phyloP scores from a whole-genome alignment of 2,888 invertebrate genomes.

The Crioceris asparagi region DNA sequence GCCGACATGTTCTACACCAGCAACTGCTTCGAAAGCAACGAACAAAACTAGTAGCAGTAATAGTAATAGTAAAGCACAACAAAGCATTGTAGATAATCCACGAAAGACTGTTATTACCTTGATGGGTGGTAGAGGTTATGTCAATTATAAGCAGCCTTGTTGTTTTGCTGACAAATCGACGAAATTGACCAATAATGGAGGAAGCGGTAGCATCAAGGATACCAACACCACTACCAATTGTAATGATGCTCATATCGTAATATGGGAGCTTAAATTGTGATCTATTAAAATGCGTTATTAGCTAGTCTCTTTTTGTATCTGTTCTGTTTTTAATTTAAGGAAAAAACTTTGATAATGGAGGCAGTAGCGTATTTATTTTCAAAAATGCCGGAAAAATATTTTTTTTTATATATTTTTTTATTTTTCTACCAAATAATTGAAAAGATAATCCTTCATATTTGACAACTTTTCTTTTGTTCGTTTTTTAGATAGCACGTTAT shows the following conservation, averaged over 20 bases:
- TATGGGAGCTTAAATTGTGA: conserved; percentile 83
- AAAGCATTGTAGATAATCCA: conserved; percentile 32
- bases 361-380: no score
- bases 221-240: conserved; percentile 67
- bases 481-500: no score
- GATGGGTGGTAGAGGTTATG: conserved; percentile 82
- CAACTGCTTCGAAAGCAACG: conserved; percentile 16
- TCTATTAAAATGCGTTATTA: conserved; percentile 20
- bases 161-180: conserved; percentile 35
- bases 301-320: conserved; percentile 15
- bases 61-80: conserved; percentile 24
- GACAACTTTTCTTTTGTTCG: no score
- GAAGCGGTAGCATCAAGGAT: no score
- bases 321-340: conserved; percentile 14
- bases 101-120: conserved; percentile 71
- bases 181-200: conserved; percentile 39
- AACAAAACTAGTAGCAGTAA: conserved; percentile 11
- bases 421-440: no score
- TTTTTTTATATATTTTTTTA: no score
- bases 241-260: conserved; percentile 78
- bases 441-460: no score
- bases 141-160: conserved; percentile 71
- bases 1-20: conserved; percentile 18
- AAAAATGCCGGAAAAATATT: no score
- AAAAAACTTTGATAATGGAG: no score